Percentiles rank a stretch among this genome's conserved stretches.
Evolutionary conservation across 2,888 invertebrate species (phyloP).

Genomic region (Ophonus ardosiacus): DNA sequence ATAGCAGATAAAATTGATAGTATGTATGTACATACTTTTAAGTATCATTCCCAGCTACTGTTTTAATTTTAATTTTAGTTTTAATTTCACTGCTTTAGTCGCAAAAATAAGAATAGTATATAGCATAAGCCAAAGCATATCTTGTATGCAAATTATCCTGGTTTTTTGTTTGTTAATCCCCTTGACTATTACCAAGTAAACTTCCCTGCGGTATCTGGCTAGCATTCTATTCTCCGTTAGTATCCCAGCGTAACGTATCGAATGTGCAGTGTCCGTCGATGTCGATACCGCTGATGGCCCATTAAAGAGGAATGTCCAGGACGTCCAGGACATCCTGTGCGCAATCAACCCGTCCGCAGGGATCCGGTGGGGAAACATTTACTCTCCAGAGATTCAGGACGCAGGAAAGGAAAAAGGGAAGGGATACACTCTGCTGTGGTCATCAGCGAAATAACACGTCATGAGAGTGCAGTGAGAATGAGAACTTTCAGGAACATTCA

Average conservation of each 20-base stretch:
- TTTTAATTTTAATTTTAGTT: too few relatives aligned
- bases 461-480: background rate
- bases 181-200: too few relatives aligned
- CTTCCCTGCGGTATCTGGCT: background rate
- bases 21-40: too few relatives aligned
- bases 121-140: too few relatives aligned
- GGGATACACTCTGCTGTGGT: background rate
- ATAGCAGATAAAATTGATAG: too few relatives aligned
- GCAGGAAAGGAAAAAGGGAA: background rate
- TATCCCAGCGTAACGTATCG: background rate
- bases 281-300: background rate
- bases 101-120: too few relatives aligned
- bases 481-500: background rate
- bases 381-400: background rate
- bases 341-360: background rate
- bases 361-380: background rate
- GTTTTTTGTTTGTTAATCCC: too few relatives aligned
- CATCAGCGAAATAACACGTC: background rate
- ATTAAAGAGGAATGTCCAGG: background rate
- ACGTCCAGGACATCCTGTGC: background rate
- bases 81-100: too few relatives aligned
- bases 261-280: background rate
- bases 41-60: too few relatives aligned
- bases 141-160: too few relatives aligned
- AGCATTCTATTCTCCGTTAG: too few relatives aligned